A percentile compares a stretch with the other conserved stretches of the same genome.
These are phyloP conservation scores for Polyodon spathula DNA, from an alignment of 2,113 vertebrate species.

Conservation along the genomic window DNA sequence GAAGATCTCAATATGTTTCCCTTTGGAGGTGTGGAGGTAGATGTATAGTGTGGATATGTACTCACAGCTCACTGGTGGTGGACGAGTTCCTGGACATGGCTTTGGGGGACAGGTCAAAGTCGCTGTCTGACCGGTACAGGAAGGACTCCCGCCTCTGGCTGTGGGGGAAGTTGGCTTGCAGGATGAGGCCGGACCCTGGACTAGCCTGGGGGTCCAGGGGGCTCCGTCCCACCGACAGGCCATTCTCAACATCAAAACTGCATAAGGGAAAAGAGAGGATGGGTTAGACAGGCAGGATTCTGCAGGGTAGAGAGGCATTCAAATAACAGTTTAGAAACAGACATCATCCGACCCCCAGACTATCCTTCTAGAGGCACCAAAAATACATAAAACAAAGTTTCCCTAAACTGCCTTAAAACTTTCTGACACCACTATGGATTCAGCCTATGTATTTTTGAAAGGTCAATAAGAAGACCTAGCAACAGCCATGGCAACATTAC, in stretches of 20 bases:
- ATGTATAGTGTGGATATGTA: constrained; percentile 15
- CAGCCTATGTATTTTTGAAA: too few species aligned
- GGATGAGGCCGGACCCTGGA: constrained; percentile 60
- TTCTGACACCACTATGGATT: too few species aligned
- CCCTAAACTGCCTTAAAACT: too few species aligned
- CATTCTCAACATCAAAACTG: constrained; percentile 90
- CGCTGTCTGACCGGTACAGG: constrained; percentile 86
- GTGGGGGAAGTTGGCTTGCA: constrained; percentile 67
- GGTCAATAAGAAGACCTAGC: too few species aligned
- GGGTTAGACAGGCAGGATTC: neutral
- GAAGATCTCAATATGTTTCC: too few species aligned
- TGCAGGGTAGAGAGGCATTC: neutral
- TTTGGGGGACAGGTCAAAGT: constrained; percentile 82
- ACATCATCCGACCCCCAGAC: too few species aligned
- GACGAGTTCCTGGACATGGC: constrained; percentile 79
- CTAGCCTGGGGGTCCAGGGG: constrained; percentile 66
- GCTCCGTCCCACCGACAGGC: constrained; percentile 54
- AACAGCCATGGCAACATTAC: too few species aligned
- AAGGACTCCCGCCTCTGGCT: constrained; percentile 83
- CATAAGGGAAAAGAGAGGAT: constrained; percentile 11
- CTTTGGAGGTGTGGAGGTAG: too few species aligned
- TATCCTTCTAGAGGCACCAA: too few species aligned
- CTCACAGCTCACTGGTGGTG: constrained; percentile 80
- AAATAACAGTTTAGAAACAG: too few species aligned
- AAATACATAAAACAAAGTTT: too few species aligned